These are phyloP conservation scores for Gerris buenoi DNA, from an alignment of 1,140 invertebrate genomes.

Conservation along the genomic window DNA sequence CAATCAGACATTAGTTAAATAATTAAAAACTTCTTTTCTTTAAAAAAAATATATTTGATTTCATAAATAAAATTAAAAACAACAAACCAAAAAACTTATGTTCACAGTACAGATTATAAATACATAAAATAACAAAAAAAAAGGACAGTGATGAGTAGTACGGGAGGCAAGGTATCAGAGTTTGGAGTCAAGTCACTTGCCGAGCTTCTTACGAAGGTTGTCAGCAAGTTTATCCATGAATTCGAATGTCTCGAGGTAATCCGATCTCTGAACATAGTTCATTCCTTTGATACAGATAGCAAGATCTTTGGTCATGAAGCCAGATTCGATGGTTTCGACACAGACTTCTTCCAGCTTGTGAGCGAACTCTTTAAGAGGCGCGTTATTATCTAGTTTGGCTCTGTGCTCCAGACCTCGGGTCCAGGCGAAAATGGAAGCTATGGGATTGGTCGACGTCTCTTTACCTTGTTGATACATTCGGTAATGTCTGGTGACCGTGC, in stretches of 20 bases:
- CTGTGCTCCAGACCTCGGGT: constrained; percentile 79
- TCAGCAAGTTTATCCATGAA: constrained; percentile 92
- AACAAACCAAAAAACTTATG: background rate
- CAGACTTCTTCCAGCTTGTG: constrained; percentile 77
- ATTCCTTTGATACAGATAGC: constrained; percentile 95
- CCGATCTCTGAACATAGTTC: constrained; percentile 59
- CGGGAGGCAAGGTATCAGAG: background rate
- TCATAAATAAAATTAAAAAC: background rate
- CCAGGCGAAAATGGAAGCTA: constrained; percentile 99
- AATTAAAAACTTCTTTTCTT: background rate
- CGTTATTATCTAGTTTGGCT: constrained; percentile 82
- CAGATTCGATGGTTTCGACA: constrained; percentile 84
- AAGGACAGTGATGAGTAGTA: constrained; percentile 1
- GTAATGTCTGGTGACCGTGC: constrained; percentile 91
- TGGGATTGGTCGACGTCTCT: constrained; percentile 95
- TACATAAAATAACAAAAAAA: background rate
- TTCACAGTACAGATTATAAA: background rate
- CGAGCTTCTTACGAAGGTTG: constrained; percentile 63
- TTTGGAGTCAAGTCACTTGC: background rate
- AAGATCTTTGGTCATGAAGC: constrained; percentile 96
- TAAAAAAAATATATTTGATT: background rate
- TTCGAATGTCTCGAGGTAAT: constrained; percentile 95
- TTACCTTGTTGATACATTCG: constrained; percentile 86
- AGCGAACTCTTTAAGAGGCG: constrained; percentile 56
- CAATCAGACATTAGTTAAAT: background rate